These are phyloP conservation scores for Crocidura indochinensis DNA, from an alignment of 2,797 vertebrate species.

Conservation along the genomic window DNA sequence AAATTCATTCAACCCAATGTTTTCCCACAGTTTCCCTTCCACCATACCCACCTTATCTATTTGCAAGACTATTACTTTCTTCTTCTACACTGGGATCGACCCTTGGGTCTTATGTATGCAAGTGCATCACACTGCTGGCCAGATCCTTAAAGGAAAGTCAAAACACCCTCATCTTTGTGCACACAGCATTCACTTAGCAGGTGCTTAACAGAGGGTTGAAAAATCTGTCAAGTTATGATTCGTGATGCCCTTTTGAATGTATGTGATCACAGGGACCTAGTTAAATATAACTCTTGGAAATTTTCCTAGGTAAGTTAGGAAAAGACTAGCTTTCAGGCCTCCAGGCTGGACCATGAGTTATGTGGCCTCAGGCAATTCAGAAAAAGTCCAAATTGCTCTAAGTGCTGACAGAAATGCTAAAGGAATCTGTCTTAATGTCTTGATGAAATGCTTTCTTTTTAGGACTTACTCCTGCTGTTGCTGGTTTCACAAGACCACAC, in stretches of 20 bases:
- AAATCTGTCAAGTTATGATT: neutral
- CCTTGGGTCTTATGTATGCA: no score
- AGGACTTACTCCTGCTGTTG: neutral
- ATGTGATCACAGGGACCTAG: neutral
- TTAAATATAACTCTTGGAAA: conserved; percentile 31
- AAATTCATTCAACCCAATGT: neutral
- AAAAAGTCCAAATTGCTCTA: neutral
- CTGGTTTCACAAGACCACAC: neutral
- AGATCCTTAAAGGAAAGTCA: neutral
- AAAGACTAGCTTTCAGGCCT: neutral
- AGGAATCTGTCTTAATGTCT: neutral
- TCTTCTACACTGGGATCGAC: no score
- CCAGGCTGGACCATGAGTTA: neutral
- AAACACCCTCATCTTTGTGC: neutral
- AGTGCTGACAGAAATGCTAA: neutral
- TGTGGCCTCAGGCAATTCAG: neutral
- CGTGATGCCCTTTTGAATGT: conserved; percentile 4
- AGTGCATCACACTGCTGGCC: no score
- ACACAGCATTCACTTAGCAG: neutral
- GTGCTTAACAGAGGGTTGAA: neutral
- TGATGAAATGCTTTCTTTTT: neutral
- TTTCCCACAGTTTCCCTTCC: neutral
- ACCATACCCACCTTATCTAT: rapidly evolving
- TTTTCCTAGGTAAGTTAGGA: neutral
- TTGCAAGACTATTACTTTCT: neutral